Conservation (phyloP, 1,140 invertebrate genomes). For the Cydia strobilella region DNA sequence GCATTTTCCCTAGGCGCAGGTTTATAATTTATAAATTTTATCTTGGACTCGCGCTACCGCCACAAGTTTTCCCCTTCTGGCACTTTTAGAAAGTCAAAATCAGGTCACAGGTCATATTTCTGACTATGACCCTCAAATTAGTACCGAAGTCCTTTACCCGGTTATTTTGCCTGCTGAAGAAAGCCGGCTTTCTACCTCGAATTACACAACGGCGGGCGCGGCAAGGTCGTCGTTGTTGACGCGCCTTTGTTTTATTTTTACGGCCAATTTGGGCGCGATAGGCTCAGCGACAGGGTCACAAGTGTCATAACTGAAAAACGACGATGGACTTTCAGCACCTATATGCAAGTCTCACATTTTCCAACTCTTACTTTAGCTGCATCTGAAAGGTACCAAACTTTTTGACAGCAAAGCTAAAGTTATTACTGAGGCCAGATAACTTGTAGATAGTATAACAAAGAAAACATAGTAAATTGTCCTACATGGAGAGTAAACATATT, state of each 20-base stretch:
- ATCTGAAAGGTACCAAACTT: too few relatives aligned
- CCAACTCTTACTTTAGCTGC: too few relatives aligned
- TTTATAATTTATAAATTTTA: not conserved
- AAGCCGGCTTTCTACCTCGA: constrained; percentile 57
- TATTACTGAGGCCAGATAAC: too few relatives aligned
- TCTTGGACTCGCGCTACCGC: not conserved
- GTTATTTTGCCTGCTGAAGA: constrained; percentile 42
- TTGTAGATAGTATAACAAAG: too few relatives aligned
- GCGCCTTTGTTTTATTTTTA: constrained; percentile 50
- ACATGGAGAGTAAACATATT: too few relatives aligned
- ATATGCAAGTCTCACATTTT: too few relatives aligned
- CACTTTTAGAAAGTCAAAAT: not conserved
- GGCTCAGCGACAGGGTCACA: constrained; percentile 36
- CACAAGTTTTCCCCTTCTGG: not conserved
- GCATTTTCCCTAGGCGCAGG: not conserved
- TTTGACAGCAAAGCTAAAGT: too few relatives aligned
- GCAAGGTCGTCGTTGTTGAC: constrained; percentile 60
- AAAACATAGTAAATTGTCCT: too few relatives aligned
- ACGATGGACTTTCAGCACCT: constrained; percentile 33
- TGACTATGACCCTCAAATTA: not conserved
- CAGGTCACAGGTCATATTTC: not conserved
- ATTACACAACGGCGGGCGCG: constrained; percentile 35
- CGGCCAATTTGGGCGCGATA: constrained; percentile 24
- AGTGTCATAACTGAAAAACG: constrained; percentile 42
- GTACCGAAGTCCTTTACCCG: constrained; percentile 15